These are phyloP conservation scores for Drosophila borborema DNA, from an alignment of 2,888 invertebrate genomes.

Conservation along the genomic window DNA sequence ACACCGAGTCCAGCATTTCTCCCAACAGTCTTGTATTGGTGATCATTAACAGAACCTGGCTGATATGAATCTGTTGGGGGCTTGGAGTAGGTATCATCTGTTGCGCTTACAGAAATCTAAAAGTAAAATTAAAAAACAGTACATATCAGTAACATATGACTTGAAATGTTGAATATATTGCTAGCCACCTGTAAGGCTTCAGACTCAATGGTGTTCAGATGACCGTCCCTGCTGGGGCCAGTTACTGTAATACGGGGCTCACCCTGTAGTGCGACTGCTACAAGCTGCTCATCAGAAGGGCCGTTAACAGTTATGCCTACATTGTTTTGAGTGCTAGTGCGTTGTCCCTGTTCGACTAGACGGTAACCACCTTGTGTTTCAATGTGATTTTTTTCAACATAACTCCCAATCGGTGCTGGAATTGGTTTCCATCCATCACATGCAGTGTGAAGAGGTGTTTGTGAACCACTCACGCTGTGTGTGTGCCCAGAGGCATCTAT, in stretches of 20 bases:
- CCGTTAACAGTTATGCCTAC: slow-evolving; percentile 66
- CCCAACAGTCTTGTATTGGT: slow-evolving; percentile 75
- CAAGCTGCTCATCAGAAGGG: slow-evolving; percentile 83
- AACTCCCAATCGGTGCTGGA: slow-evolving; percentile 87
- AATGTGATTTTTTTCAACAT: slow-evolving; percentile 81
- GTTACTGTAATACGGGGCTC: slow-evolving; percentile 43
- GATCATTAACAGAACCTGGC: slow-evolving; percentile 77
- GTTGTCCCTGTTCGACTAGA: slow-evolving; percentile 68
- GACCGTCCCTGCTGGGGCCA: slow-evolving; percentile 64
- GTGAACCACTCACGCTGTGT: slow-evolving; percentile 79
- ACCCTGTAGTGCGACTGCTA: slow-evolving; percentile 83
- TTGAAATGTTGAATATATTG: slow-evolving; percentile 25
- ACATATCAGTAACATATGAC: background rate
- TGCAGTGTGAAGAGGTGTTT: slow-evolving; percentile 83
- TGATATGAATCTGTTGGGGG: slow-evolving; percentile 86
- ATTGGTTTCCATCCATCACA: slow-evolving; percentile 96
- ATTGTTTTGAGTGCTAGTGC: slow-evolving; percentile 56
- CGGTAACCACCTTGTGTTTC: slow-evolving; percentile 83
- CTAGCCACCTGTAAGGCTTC: slow-evolving; percentile 61
- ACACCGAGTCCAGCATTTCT: slow-evolving; percentile 31
- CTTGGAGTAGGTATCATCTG: slow-evolving; percentile 83
- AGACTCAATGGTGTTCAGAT: slow-evolving; percentile 74
- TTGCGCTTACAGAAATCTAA: slow-evolving; percentile 80
- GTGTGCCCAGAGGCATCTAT: slow-evolving; percentile 81
- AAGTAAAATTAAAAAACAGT: background rate